These are phyloP conservation scores for Oppia nitens DNA, from an alignment of 1,140 invertebrate genomes.

Conservation along the genomic window DNA sequence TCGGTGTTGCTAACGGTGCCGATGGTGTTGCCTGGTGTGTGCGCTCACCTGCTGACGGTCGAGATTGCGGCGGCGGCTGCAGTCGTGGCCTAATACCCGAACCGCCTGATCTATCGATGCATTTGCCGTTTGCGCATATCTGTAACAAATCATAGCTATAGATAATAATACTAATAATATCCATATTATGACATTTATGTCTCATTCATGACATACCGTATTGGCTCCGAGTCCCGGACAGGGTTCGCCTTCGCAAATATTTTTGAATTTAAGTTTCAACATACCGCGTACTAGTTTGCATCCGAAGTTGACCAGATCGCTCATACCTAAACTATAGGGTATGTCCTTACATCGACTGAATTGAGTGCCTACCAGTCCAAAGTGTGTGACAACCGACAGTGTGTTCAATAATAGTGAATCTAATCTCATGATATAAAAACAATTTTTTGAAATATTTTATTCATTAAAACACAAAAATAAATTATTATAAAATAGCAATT, in stretches of 20 bases:
- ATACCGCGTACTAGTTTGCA: neutral
- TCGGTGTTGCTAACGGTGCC: neutral
- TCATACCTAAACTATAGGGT: neutral
- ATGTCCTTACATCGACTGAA: neutral
- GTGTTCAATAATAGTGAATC: neutral
- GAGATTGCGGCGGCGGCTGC: too few species aligned
- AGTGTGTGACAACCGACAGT: neutral
- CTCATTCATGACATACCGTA: neutral
- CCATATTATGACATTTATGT: too few species aligned
- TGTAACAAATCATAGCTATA: too few species aligned
- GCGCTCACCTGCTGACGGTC: too few species aligned
- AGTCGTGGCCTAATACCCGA: too few species aligned
- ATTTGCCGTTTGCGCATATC: neutral
- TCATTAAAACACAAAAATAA: too few species aligned
- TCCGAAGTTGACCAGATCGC: neutral
- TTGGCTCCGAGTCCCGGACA: neutral
- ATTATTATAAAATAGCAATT: too few species aligned
- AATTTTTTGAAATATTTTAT: too few species aligned
- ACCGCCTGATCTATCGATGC: neutral
- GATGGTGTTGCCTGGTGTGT: too few species aligned
- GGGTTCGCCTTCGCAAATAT: neutral
- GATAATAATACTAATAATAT: too few species aligned
- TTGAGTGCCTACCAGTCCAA: neutral
- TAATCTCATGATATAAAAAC: neutral
- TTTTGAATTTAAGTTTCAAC: neutral